Evolutionary conservation across 2,797 vertebrate species (phyloP), one percentile per base, ranked within the genome.

Genomic region (Typhlichthys eigenmanni): DNA sequence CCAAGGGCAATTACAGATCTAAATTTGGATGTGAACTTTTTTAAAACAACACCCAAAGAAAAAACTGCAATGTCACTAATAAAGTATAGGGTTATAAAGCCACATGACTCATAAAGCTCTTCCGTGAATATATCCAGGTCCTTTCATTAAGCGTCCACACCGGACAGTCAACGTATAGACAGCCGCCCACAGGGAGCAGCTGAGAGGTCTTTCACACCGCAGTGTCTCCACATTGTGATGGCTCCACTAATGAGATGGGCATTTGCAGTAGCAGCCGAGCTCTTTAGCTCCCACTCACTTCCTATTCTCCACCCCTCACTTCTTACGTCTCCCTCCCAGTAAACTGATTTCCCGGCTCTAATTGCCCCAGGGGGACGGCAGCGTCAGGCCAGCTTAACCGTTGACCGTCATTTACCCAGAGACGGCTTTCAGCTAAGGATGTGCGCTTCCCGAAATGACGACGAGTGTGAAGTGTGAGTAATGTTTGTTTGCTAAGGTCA

Each of bases 221-320:
- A 58, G 79, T 76, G 69, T 77, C 70, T 57, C 38, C 76, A 72
- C 77, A 71, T 81, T 81, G 72, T 58, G 75, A 74, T 70, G 58
- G 62, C 68, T 34, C 47, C 66, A 5, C 78, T 88, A 88, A 90
- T 88, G 87, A 88, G 83, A 83, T 52, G 73, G 75, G 72, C 76
- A 78, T 76, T 78, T 45, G 58, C 79, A 9, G 66, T 5, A 68
- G 79, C 70, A 16, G 16, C 32, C 12, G n/a, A 24, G 14, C 71
- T 68, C 53, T 19, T 74, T 74, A 68, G 76, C 79, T 80, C 84
- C 84, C 75, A 69, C 76, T 79, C 78, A 24, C 60, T 60, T 75
- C 53, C 58, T 29, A 46, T 46, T 11, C 49, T 74, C 66, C 60
- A 64, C 72, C 79, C 78, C 65, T 78, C 29, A 48, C 62, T 62